These are phyloP conservation scores for Frankliniella fusca DNA, from an alignment of 2,888 invertebrate genomes.

Conservation along the genomic window DNA sequence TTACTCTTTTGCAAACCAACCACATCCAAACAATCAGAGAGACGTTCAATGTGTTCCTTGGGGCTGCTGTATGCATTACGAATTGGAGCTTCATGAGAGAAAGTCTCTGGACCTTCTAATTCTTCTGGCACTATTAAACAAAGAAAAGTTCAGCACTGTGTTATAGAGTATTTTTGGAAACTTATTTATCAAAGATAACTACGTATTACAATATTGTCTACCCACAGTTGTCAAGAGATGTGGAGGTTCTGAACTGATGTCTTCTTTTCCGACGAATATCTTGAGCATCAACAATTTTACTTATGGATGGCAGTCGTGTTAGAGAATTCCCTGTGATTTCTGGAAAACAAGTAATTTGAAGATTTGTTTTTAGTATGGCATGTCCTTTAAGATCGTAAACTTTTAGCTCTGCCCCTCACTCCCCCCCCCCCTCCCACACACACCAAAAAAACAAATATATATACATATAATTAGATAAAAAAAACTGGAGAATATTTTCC, in stretches of 20 bases:
- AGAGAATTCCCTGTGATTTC: neutral
- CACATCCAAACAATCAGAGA: conserved; percentile 48
- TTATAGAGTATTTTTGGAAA: neutral
- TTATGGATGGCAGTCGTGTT: neutral
- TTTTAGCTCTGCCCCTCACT: too few relatives aligned
- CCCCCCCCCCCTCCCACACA: neutral
- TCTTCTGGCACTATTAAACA: neutral
- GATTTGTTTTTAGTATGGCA: too few relatives aligned
- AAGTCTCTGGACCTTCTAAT: neutral
- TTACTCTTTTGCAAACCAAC: conserved; percentile 40
- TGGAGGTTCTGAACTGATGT: conserved; percentile 3
- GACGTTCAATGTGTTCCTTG: conserved; percentile 47
- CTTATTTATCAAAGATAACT: neutral
- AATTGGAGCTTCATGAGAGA: neutral
- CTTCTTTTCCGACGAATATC: neutral
- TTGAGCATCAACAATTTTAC: conserved; percentile 6
- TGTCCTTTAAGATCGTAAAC: too few relatives aligned
- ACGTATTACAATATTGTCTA: neutral
- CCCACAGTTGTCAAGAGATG: conserved; percentile 30
- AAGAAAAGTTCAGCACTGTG: neutral
- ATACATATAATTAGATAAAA: neutral
- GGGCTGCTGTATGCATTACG: conserved; percentile 49
- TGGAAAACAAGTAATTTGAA: too few relatives aligned
- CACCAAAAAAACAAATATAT: neutral
- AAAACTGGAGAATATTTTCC: neutral